Evolutionary conservation across 37 sponge, comb jelly and placozoan genomes (phyloP).

Genomic region (Eunapius fragilis): DNA sequence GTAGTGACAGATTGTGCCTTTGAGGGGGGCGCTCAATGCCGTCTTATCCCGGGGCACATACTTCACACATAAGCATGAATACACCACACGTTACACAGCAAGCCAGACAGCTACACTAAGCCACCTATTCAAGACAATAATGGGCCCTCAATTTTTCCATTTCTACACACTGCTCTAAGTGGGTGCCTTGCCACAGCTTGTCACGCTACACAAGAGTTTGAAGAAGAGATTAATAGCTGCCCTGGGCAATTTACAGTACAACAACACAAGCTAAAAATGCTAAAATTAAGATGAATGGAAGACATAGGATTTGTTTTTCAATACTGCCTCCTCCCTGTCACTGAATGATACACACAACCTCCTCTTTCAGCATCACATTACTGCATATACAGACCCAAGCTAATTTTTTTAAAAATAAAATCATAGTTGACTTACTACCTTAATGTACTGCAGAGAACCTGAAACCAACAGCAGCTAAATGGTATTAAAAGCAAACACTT

Average conservation of each 20-base stretch:
- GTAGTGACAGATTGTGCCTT: no score
- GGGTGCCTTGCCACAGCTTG: neutral
- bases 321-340: neutral
- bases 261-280: neutral
- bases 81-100: neutral
- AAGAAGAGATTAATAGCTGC: neutral
- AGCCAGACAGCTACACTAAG: neutral
- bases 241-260: neutral
- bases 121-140: neutral
- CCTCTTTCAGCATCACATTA: no score
- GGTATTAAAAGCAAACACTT: no score
- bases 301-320: neutral
- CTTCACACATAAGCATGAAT: neutral
- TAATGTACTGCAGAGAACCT: no score
- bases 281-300: neutral
- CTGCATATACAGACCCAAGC: no score
- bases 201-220: neutral
- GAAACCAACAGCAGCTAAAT: no score
- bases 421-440: no score
- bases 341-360: no score
- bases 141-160: neutral
- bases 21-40: no score
- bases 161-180: neutral
- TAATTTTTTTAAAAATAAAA: no score
- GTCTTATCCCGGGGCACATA: no score